Evolutionary conservation across 2,888 invertebrate genomes (phyloP), one percentile per base, ranked within the genome.

Genomic region (Omphaloscelis lunosa): DNA sequence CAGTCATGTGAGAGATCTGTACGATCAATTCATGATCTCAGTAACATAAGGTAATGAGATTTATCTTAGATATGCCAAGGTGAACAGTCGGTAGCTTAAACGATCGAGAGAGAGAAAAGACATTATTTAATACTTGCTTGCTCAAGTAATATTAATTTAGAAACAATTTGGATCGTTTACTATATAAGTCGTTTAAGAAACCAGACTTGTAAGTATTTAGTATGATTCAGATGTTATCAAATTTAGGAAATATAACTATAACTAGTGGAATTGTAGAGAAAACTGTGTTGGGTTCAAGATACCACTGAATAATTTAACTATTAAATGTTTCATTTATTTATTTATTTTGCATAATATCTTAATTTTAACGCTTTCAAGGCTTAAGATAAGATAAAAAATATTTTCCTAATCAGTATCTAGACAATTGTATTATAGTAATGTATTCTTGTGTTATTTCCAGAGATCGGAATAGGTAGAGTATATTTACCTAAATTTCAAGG

Each of bases 91-190:
- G 77, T 87, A 80, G 76, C 85, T 86, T 88, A 88, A 88, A 88
- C 85, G 84, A 86, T 83, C 69, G 83, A 85, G 72, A 66, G 75
- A 72, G 73, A 69, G 75, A 86, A 87, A 87, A 86, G 84, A 87
- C 86, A 85, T 77, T 77, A 80, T 80, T 45, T 70, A 75, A 72
- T 77, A 77, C 83, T 86, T 83, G 86, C 27, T 85, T 88, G 88
- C 88, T 88, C 88, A 88, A 88, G 76, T 87, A 74, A 85, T 45
- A 69, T 86, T 84, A 87, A 83, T 82, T 85, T 83, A 87, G 85
- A 69, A 70, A 73, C 79, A 82, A 76, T 80, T 79, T 79, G 79
- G 67, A 53, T 82, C 27, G 59, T 78, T 79, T 80, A 66, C 71
- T 77, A 48, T 53, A 67, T 51, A 71, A 72, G 65, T 86, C 86